Conservation (phyloP, 2,797 vertebrate genomes). For the Pyrocephalus nanus region DNA sequence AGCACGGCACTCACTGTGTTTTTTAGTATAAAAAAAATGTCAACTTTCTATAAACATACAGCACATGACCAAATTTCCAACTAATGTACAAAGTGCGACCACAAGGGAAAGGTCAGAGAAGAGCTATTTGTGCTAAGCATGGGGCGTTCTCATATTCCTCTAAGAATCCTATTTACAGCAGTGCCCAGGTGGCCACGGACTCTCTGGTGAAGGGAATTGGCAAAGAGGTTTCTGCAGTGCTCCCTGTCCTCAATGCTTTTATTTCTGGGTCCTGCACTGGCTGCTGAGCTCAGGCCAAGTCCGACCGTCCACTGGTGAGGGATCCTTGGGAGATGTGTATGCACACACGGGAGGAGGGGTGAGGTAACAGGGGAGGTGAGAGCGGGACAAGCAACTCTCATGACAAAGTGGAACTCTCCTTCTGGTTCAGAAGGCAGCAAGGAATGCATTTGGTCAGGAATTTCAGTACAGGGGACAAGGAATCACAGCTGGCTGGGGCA, state of each 20-base stretch:
- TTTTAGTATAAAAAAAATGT: constrained; percentile 50
- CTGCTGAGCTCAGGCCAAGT: not conserved
- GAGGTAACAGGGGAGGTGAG: not conserved
- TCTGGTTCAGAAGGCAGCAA: not conserved
- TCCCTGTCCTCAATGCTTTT: not conserved
- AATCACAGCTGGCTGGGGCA: not conserved
- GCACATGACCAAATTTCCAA: constrained; percentile 83
- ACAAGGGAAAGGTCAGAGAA: constrained; percentile 73
- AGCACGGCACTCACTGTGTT: not conserved
- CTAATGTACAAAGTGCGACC: constrained; percentile 82
- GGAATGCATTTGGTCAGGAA: not conserved
- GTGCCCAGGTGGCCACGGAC: not conserved
- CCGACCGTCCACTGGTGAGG: not conserved
- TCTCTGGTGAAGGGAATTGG: not conserved
- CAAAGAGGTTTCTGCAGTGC: not conserved
- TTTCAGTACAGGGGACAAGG: not conserved
- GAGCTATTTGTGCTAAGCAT: constrained; percentile 73
- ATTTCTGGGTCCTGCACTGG: not conserved
- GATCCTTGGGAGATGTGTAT: not conserved
- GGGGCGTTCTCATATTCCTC: constrained; percentile 38
- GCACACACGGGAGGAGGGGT: rapidly evolving
- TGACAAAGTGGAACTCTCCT: not conserved
- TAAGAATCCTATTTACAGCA: constrained; percentile 75
- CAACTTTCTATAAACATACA: constrained; percentile 88
- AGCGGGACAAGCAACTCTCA: not conserved